A percentile compares a stretch with the other conserved stretches of the same genome.
These are phyloP conservation scores for Entomobrya proxima DNA, from an alignment of 2,888 invertebrate species.

Conservation along the genomic window DNA sequence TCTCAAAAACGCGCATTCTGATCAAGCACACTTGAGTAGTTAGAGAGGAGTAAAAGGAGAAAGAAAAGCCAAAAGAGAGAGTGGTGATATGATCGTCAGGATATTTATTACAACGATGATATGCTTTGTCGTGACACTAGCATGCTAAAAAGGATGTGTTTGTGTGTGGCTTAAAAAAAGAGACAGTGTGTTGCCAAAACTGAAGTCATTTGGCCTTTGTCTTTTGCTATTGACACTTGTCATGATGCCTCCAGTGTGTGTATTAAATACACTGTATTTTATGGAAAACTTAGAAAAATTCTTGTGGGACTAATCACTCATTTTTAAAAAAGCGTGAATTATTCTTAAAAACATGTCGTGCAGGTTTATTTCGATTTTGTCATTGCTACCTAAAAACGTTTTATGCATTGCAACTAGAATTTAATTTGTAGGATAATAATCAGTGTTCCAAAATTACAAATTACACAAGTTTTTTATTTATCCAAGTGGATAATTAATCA, in stretches of 20 bases:
- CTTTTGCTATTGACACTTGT: constrained; percentile 50
- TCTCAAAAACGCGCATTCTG: constrained; percentile 45
- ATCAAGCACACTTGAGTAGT: constrained; percentile 57
- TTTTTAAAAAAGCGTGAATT: too few species aligned
- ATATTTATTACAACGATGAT: constrained; percentile 44
- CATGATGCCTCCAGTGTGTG: constrained; percentile 20
- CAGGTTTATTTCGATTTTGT: too few species aligned
- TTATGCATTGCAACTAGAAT: too few species aligned
- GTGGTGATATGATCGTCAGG: constrained; percentile 12
- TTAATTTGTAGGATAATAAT: too few species aligned
- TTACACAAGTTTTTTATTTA: too few species aligned
- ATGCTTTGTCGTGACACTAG: constrained; percentile 31
- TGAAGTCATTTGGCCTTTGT: constrained; percentile 52
- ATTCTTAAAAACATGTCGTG: too few species aligned
- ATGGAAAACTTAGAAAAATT: constrained; percentile 42
- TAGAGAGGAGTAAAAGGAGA: too few species aligned
- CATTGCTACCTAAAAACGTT: too few species aligned
- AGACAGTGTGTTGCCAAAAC: constrained; percentile 49
- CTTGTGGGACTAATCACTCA: not conserved
- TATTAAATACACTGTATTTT: not conserved
- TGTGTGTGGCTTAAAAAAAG: constrained; percentile 9
- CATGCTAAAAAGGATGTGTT: not conserved
- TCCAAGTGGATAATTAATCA: too few species aligned
- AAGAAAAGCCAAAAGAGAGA: too few species aligned
- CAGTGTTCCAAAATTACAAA: too few species aligned